Percentiles rank a stretch among this genome's conserved stretches.
phyloP scores from a whole-genome alignment of 1,140 invertebrate species.

The Calosoma granatense region DNA sequence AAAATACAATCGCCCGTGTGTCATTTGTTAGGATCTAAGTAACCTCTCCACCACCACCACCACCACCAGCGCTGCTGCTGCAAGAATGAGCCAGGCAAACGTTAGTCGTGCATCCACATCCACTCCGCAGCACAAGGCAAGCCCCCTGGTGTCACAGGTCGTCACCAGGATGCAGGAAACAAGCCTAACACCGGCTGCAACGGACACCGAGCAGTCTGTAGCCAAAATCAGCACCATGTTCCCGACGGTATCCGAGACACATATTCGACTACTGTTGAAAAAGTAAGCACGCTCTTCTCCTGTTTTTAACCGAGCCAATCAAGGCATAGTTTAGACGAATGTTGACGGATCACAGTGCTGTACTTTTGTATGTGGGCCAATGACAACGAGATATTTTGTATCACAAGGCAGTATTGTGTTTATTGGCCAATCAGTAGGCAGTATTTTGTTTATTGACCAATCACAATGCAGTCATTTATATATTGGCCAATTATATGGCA shows the following conservation, averaged over 20 bases:
- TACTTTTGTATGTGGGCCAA: too few relatives aligned
- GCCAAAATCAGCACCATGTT: conserved; percentile 83
- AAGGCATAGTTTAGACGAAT: too few relatives aligned
- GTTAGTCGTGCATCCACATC: conserved; percentile 28
- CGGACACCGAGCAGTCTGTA: conserved; percentile 59
- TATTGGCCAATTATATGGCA: too few relatives aligned
- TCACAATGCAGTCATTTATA: too few relatives aligned
- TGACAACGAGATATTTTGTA: too few relatives aligned
- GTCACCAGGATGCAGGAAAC: conserved; percentile 55
- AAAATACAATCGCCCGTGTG: too few relatives aligned
- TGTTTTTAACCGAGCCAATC: conserved; percentile 27
- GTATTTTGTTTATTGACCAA: too few relatives aligned
- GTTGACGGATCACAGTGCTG: too few relatives aligned
- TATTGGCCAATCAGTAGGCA: too few relatives aligned
- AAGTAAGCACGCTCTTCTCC: conserved; percentile 57
- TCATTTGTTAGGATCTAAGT: conserved; percentile 29
- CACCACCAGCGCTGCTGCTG: conserved; percentile 37
- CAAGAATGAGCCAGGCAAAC: conserved; percentile 40
- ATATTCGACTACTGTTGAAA: conserved; percentile 74
- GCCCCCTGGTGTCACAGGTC: conserved; percentile 38
- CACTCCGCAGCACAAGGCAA: conserved; percentile 35
- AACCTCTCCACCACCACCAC: too few relatives aligned
- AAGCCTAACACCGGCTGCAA: conserved; percentile 43
- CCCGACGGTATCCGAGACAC: conserved; percentile 78
- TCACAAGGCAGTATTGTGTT: too few relatives aligned